phyloP scores from a whole-genome alignment of 2,888 invertebrate species.

The Bedellia somnulentella region DNA sequence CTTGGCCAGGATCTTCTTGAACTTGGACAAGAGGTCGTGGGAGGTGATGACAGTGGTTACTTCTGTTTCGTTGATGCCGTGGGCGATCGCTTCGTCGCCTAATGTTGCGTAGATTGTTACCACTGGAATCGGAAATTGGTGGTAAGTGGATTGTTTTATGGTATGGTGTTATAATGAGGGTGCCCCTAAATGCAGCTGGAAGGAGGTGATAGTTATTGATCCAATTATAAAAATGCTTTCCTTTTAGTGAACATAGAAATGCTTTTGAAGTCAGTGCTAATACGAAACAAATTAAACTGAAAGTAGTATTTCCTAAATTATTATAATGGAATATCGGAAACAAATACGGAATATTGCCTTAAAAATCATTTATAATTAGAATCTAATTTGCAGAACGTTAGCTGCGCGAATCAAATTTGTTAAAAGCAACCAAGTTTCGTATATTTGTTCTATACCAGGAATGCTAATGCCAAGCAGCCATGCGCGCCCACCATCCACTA shows the following conservation, averaged over 20 bases:
- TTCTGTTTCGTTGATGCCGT: slow-evolving; percentile 96
- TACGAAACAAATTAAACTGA: too few relatives aligned
- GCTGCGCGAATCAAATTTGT: too few relatives aligned
- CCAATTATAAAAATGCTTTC: background rate
- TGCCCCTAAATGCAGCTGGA: background rate
- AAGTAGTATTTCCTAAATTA: too few relatives aligned
- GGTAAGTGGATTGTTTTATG: background rate
- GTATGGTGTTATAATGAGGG: background rate
- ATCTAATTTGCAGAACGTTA: too few relatives aligned
- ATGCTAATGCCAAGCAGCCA: too few relatives aligned
- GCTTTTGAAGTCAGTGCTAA: too few relatives aligned
- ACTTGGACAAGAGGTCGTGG: slow-evolving; percentile 88
- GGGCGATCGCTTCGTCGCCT: slow-evolving; percentile 94
- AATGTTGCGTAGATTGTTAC: slow-evolving; percentile 97
- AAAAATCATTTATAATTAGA: too few relatives aligned
- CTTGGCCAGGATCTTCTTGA: slow-evolving; percentile 72
- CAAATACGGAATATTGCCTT: too few relatives aligned
- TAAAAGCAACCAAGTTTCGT: too few relatives aligned
- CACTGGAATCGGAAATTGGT: slow-evolving; percentile 50
- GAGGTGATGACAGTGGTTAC: slow-evolving; percentile 92
- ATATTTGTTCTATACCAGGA: too few relatives aligned
- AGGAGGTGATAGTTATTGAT: background rate
- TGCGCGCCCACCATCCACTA: slow-evolving; percentile 93
- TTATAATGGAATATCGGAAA: too few relatives aligned
- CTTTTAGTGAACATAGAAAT: too few relatives aligned